A percentile compares a stretch with the other conserved stretches of the same genome.
phyloP scores from a whole-genome alignment of 1,140 invertebrate species.

The Drosophila triauraria region DNA sequence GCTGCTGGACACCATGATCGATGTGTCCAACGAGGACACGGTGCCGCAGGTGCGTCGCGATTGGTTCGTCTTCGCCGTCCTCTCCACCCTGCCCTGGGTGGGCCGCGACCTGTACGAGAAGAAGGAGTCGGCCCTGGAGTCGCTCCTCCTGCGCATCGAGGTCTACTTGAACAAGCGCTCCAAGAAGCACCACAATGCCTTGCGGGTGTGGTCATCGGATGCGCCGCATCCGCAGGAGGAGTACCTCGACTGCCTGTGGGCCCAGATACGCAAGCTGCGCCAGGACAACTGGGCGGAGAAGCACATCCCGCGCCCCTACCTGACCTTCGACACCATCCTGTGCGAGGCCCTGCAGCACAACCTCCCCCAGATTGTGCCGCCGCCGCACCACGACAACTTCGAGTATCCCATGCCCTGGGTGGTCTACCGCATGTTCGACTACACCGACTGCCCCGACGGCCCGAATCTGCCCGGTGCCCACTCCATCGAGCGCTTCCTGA shows the following conservation, averaged over 20 bases:
- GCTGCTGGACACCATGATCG: constrained; percentile 96
- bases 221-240: constrained; percentile 98
- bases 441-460: constrained; percentile 98
- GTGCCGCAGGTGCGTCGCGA: constrained; percentile 96
- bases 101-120: constrained; percentile 98
- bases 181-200: constrained; percentile 95
- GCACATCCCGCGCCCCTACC: constrained; percentile 97
- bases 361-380: constrained; percentile 94
- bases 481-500: constrained; percentile 98
- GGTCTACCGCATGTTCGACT: constrained; percentile 98
- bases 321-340: constrained; percentile 97
- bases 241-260: constrained; percentile 99
- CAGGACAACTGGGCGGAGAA: constrained; percentile 99
- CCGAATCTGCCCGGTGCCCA: constrained; percentile 96
- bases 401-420: constrained; percentile 96
- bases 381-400: constrained; percentile 95
- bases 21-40: constrained; percentile 96
- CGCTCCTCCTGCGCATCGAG: constrained; percentile 96
- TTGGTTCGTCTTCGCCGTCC: constrained; percentile 98
- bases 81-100: constrained; percentile 97
- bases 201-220: constrained; percentile 97
- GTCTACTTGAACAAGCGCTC: constrained; percentile 97
- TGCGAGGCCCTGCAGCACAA: constrained; percentile 98
- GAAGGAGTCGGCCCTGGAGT: constrained; percentile 96
- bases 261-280: constrained; percentile 95